phyloP scores from a whole-genome alignment of 1,140 invertebrate species.

The Kradibia gibbosae region DNA sequence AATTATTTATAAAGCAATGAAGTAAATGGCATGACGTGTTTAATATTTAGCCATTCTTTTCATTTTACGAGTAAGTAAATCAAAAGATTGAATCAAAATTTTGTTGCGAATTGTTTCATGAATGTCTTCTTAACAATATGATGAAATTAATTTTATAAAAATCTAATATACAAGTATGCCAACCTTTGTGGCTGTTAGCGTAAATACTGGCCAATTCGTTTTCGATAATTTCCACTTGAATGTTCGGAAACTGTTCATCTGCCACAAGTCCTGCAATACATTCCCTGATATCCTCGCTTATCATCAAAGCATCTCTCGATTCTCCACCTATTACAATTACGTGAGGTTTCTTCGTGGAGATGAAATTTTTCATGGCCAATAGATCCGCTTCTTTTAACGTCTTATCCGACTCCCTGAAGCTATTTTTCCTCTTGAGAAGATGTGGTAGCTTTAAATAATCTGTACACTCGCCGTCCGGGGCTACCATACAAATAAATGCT shows the following conservation, averaged over 20 bases:
- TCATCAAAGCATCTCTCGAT: conserved; percentile 88
- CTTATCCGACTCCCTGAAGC: conserved; percentile 82
- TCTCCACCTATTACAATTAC: conserved; percentile 93
- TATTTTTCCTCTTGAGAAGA: conserved; percentile 86
- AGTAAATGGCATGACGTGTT: too few species aligned
- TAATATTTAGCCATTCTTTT: too few species aligned
- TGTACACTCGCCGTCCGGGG: conserved; percentile 91
- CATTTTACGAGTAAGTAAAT: too few species aligned
- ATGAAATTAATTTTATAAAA: too few species aligned
- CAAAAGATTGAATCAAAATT: too few species aligned
- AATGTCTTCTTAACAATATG: too few species aligned
- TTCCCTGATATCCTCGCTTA: conserved; percentile 88
- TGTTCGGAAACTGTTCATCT: conserved; percentile 89
- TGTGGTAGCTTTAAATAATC: conserved; percentile 92
- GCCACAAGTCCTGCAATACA: conserved; percentile 84
- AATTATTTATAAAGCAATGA: too few species aligned
- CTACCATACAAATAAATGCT: conserved; percentile 90
- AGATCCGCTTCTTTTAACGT: conserved; percentile 86
- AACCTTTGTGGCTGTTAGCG: conserved; percentile 90
- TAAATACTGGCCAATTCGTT: conserved; percentile 94
- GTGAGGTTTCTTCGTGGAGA: conserved; percentile 93
- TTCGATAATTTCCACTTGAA: conserved; percentile 93
- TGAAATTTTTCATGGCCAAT: conserved; percentile 87
- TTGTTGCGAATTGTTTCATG: too few species aligned
- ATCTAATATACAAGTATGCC: neutral